A percentile compares a stretch with the other conserved stretches of the same genome.
Conservation (phyloP, 1,140 invertebrate genomes). For the Leptoteleia sp. region DNA sequence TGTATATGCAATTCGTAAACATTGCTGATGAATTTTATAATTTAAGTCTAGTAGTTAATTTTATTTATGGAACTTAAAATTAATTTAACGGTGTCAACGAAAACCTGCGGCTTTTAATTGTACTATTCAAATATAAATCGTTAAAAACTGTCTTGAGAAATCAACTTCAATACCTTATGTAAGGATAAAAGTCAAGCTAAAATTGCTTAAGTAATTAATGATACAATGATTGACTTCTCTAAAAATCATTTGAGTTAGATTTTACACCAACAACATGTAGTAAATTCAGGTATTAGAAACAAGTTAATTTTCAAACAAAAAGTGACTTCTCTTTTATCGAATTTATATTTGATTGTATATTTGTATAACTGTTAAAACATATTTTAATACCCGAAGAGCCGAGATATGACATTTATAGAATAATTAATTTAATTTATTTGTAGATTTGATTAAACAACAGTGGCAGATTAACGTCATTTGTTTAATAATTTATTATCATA, state of each 20-base stretch:
- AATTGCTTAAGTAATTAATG: too few relatives aligned
- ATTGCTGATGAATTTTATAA: slow-evolving; percentile 34
- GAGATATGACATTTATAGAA: slow-evolving; percentile 11
- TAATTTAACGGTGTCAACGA: too few relatives aligned
- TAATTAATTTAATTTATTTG: slow-evolving; percentile 55
- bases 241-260: too few relatives aligned
- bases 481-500: slow-evolving; percentile 51
- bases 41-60: slow-evolving; percentile 11
- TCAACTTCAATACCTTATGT: too few relatives aligned
- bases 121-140: slow-evolving; percentile 32
- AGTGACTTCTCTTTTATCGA: neutral
- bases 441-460: slow-evolving; percentile 21
- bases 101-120: slow-evolving; percentile 9
- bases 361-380: slow-evolving; percentile 12
- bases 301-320: too few relatives aligned
- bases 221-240: too few relatives aligned
- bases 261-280: too few relatives aligned
- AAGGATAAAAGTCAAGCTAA: too few relatives aligned
- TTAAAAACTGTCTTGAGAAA: too few relatives aligned
- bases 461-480: slow-evolving; percentile 4
- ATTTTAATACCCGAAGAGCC: slow-evolving; percentile 3
- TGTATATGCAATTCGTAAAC: slow-evolving; percentile 51
- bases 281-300: too few relatives aligned
- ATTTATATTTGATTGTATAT: slow-evolving; percentile 21
- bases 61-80: too few relatives aligned